phyloP scores from a whole-genome alignment of 2,888 invertebrate species.

The Hemistola chrysoprasaria region DNA sequence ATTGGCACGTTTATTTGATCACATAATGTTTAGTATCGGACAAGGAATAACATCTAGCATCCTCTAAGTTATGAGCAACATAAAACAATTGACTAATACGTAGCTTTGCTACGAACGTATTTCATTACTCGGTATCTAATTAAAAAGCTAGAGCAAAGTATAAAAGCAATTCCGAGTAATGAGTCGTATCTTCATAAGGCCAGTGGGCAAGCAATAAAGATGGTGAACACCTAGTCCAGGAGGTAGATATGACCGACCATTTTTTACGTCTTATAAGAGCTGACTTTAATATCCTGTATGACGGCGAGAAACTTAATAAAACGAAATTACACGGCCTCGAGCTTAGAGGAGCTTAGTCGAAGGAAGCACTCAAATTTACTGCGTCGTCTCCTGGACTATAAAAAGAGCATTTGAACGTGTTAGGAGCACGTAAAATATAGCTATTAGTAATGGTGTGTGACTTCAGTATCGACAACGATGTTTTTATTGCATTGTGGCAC shows the following conservation, averaged over 20 bases:
- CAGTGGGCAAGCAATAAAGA: constrained; percentile 9
- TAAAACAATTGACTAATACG: too few species aligned
- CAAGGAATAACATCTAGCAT: too few species aligned
- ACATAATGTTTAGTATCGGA: too few species aligned
- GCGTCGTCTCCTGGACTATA: constrained; percentile 56
- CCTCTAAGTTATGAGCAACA: too few species aligned
- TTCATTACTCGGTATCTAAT: too few species aligned
- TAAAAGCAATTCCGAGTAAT: too few species aligned
- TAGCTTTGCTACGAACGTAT: too few species aligned
- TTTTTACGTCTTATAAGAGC: constrained; percentile 35
- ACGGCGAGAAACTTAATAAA: constrained; percentile 59
- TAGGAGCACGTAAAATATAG: constrained; percentile 48
- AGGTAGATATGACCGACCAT: constrained; percentile 24
- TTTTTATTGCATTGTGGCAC: constrained; percentile 3
- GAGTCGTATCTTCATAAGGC: not conserved
- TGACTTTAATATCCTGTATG: constrained; percentile 47
- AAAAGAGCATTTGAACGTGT: constrained; percentile 55
- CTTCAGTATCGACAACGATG: constrained; percentile 16
- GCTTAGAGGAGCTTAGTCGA: constrained; percentile 49
- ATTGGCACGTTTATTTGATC: too few species aligned
- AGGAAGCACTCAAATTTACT: constrained; percentile 62
- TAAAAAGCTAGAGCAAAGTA: too few species aligned
- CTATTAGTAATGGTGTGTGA: constrained; percentile 23
- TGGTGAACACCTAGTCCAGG: constrained; percentile 14
- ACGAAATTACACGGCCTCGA: constrained; percentile 53